Percentiles rank a stretch among this genome's conserved stretches.
Evolutionary conservation across 2,888 invertebrate species (phyloP).

Genomic region (Chirona hameri): DNA sequence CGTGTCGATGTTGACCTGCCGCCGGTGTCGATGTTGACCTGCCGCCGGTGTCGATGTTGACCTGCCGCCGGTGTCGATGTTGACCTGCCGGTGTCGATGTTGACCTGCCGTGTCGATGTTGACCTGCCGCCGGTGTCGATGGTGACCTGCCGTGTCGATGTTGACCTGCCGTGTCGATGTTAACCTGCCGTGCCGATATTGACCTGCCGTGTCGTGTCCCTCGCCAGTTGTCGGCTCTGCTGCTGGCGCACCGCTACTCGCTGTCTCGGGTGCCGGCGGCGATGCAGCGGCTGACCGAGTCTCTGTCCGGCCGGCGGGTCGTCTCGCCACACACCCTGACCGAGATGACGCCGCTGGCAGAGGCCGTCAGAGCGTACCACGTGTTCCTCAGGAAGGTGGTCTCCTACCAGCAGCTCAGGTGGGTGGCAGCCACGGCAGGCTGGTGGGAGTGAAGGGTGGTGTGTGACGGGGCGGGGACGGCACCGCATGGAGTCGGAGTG

Average conservation of each 20-base stretch:
- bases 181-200: background rate
- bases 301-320: background rate
- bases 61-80: too few relatives aligned
- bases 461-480: too few relatives aligned
- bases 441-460: background rate
- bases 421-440: conserved; percentile 1
- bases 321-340: conserved; percentile 45
- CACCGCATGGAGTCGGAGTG: too few relatives aligned
- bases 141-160: too few relatives aligned
- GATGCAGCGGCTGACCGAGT: background rate
- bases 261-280: conserved; percentile 13
- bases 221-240: conserved; percentile 47
- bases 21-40: too few relatives aligned
- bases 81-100: too few relatives aligned
- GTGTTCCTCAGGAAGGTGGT: conserved; percentile 47
- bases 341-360: conserved; percentile 47
- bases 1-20: too few relatives aligned
- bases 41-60: too few relatives aligned
- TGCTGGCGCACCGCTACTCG: conserved; percentile 37
- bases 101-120: too few relatives aligned
- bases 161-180: too few relatives aligned
- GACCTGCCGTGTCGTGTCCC: too few relatives aligned
- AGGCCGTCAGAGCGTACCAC: conserved; percentile 45
- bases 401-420: conserved; percentile 49
- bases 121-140: too few relatives aligned